Evolutionary conservation across 1,140 invertebrate genomes (phyloP).

Genomic region (Drosophila sulfurigaster): DNA sequence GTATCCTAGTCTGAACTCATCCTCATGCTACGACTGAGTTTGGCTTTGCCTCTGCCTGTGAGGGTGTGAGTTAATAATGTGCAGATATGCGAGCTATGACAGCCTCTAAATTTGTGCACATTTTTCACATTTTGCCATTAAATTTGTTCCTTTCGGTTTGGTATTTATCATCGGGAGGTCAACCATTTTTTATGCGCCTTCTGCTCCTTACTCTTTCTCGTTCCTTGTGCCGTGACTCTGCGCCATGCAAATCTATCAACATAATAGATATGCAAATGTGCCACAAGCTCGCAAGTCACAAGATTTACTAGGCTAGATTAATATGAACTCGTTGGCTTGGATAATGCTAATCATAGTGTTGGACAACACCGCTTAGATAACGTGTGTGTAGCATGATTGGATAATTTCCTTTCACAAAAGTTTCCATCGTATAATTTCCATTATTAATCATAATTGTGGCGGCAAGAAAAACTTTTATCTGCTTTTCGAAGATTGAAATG

Average conservation of each 20-base stretch:
- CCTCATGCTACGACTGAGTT: neutral
- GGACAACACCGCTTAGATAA: neutral
- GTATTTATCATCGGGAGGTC: slow-evolving; percentile 35
- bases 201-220: neutral
- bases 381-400: neutral
- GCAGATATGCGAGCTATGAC: slow-evolving; percentile 52
- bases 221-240: slow-evolving; percentile 11
- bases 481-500: too few species aligned
- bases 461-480: too few species aligned
- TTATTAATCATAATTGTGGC: neutral
- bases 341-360: neutral
- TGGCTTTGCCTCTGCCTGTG: neutral
- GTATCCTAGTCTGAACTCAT: slow-evolving; percentile 46
- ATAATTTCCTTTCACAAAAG: neutral
- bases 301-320: slow-evolving; percentile 3
- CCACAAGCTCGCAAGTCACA: neutral
- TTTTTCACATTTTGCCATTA: slow-evolving; percentile 49
- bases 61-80: slow-evolving; percentile 39
- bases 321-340: neutral
- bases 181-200: slow-evolving; percentile 21
- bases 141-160: slow-evolving; percentile 28
- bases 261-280: neutral
- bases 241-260: slow-evolving; percentile 24
- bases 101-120: slow-evolving; percentile 53
- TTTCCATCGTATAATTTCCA: neutral